Base-by-base conservation (phyloP, 2,888 invertebrate genomes). In the Diarsia rubi region DNA sequence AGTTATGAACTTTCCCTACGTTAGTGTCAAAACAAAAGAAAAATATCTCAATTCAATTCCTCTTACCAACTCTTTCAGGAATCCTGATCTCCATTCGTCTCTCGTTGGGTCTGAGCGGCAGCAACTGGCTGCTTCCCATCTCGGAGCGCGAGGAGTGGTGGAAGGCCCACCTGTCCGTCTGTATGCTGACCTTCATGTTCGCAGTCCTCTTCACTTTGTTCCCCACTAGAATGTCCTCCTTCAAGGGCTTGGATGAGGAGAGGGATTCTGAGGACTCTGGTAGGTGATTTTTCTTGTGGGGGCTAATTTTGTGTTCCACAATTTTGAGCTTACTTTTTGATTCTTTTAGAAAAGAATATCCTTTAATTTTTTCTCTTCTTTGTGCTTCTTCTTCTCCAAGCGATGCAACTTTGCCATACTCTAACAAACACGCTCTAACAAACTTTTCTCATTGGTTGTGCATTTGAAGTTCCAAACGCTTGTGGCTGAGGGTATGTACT, bases 71-170 rank as follows among this genome's bases (percentile, higher is more conserved):
- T 57, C 63, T 78, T 79, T 42, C 89, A 96, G 96, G 96, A 78
- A 95, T 96, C 62, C 89, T 96, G 2, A 95, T 96, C 80, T 95
- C 95, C 8, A 96, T 96, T 81, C 93, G 95, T 0, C 88, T 96
- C 0, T 95, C 95, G 1, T 85, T 96, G 72, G 96, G 95, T 0
- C 88, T 95, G 70, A 94, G 93, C 66, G 94, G 93, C 0, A 85
- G 88, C 78, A 91, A 88, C 85, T 95, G 95, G 95, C 88, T 96
- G 76, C 87, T 88, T 2, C 81, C 91, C 3, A 86, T 88, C 62
- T 93, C 95, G 0, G 83, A 90, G 45, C 74, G 91, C 1, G 91
- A 92, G 3, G 92, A 93, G 86, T 96, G 96, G 96, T 96, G 94
- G 94, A 86, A 92, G 80, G 91, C 94, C 0, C 96, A 95, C n/a